Conservation (phyloP, 2,797 vertebrate species). For the Trachops cirrhosus region DNA sequence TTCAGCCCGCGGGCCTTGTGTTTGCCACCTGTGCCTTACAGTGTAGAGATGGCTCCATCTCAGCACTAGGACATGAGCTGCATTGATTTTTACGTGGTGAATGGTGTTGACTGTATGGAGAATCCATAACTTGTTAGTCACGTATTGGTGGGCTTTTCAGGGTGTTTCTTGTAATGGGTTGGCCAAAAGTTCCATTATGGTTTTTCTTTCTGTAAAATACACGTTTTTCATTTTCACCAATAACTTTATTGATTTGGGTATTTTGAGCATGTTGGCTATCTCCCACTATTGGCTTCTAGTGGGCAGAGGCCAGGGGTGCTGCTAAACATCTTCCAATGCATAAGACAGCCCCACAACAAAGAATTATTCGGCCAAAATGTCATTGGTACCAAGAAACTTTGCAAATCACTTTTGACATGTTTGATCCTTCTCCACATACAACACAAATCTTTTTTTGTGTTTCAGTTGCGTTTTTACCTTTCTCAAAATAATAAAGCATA, state of each 20-base stretch:
- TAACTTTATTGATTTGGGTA: too few relatives aligned
- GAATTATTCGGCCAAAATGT: neutral
- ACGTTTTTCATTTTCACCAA: neutral
- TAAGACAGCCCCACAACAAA: neutral
- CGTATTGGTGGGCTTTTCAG: neutral
- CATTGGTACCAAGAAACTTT: neutral
- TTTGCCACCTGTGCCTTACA: too few relatives aligned
- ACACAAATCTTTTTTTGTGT: too few relatives aligned
- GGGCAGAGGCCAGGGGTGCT: neutral
- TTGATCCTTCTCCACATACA: too few relatives aligned
- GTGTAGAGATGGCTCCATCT: neutral
- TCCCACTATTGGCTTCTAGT: too few relatives aligned
- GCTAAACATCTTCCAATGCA: neutral
- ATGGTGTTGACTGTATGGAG: neutral
- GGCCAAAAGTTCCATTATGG: neutral
- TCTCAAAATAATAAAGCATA: too few relatives aligned
- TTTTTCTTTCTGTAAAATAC: neutral
- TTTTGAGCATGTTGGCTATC: too few relatives aligned
- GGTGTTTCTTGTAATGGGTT: neutral
- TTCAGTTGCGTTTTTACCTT: too few relatives aligned
- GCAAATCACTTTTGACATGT: too few relatives aligned
- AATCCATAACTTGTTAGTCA: neutral
- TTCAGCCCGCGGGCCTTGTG: too few relatives aligned
- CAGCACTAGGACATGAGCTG: neutral
- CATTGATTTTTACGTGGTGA: neutral